Base-by-base conservation (phyloP, 2,113 vertebrate species). In the Emydocephalus ijimae region DNA sequence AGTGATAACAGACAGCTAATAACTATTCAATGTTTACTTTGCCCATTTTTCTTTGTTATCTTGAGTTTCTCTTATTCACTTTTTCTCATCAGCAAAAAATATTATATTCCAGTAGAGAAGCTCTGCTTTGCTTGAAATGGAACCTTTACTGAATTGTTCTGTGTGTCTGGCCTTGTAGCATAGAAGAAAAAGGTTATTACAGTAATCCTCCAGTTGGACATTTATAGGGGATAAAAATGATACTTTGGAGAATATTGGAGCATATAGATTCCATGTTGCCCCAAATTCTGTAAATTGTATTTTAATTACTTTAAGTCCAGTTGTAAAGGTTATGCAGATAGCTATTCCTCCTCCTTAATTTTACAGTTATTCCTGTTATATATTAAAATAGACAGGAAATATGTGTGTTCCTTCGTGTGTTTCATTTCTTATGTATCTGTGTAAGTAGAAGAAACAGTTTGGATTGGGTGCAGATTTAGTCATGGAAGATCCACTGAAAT, bases 1-100 rank as follows among this genome's bases (percentile, higher is more conserved):
- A 93, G 94, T 96, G 96, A 96, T 61, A 94, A 52, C 48, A 89
- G 92, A 56, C 89, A 93, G 93, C 92, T 34, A 92, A 93, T 45
- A 95, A 95, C 11, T 10, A 89, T 92, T 39, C 94, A 96, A 94
- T 64, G 57, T 93, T 95, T 88, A 86, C 4, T 88, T 57, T 50
- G 23, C 59, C 57, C 91, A 15, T 54, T 96, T 87, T 95, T 92
- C 54, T 91, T 94, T 93, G 92, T 86, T 34, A 4, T 45, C 15
- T 92, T n/a, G 7, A n/a, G 29, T 91, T 89, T 0, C 1, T 93
- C 45, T 94, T 94, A 55, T 81, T 69, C 29, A n/a, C 29, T 26
- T 3, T 11, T 4, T 11, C 23, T 86, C 12, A 26, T 69, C 39
- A 88, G 91, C 90, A 92, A 94, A 88, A 9, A 59, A 23, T 88